Base-by-base conservation (phyloP, 2,113 vertebrate genomes). In the Erpornis zantholeuca region DNA sequence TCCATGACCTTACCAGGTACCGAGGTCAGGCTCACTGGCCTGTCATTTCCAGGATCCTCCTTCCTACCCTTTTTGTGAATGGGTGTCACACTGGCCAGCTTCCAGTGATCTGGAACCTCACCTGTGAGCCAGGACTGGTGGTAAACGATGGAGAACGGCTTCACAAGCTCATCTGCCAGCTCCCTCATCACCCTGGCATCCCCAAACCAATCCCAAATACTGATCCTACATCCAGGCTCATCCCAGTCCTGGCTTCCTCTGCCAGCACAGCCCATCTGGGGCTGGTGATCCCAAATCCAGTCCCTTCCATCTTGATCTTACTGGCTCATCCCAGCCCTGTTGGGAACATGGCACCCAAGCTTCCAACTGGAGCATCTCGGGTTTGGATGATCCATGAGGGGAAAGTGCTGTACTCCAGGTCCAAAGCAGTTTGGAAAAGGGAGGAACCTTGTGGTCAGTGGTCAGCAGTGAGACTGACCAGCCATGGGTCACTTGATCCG, bases 391-490 rank as follows among this genome's bases (percentile, higher is more conserved):
- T 50, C 29, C 33, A 6, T 14, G 31, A 60, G 17, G 3, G 1
- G 2, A 9, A 70, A 21, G 7, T 2, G 2, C 35, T 0, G 1
- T 29, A 5, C 22, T 59, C 12, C 82, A 69, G 35, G 6, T 8
- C 22, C 40, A 25, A 78, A 59, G 11, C 2, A 10, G 18, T 40
- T 18, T 61, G 57, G 61, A 64, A 40, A 76, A 79, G 3, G 4
- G 15, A 66, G 15, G 16, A 63, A 28, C 28, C 5, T 68, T 65
- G 24, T 79, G 61, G 33, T 12, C n/a, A 40, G 36, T 14, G 13
- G 27, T 11, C 36, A 73, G 31, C 36, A 73, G 59, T 0, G 0
- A 83, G 36, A 28, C 19, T 1, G 4, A n/a, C 10, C 1, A 8
- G 44, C 6, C 14, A 10, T 0, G 0, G 17, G 15, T 19, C 57